phyloP scores from a whole-genome alignment of 2,888 invertebrate species.

The Saturnia pavonia region DNA sequence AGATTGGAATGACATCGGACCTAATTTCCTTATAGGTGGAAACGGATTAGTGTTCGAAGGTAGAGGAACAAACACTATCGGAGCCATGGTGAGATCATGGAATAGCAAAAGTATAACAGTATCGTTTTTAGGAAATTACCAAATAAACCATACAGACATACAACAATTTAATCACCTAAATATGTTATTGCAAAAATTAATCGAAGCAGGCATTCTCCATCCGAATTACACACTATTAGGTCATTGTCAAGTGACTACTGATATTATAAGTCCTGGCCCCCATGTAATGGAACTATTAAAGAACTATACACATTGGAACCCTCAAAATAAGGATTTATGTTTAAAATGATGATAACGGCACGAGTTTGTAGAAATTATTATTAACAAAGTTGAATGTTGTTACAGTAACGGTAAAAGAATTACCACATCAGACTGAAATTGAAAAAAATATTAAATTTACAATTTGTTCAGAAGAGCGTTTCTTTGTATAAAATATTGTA shows the following conservation, averaged over 20 bases:
- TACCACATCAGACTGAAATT: background rate
- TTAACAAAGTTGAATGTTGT: background rate
- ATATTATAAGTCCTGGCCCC: slow-evolving; percentile 51
- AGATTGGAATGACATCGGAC: slow-evolving; percentile 58
- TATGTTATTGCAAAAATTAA: slow-evolving; percentile 49
- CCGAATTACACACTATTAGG: slow-evolving; percentile 53
- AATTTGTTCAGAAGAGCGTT: no score
- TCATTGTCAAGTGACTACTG: slow-evolving; percentile 56
- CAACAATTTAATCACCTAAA: slow-evolving; percentile 56
- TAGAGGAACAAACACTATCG: slow-evolving; percentile 60
- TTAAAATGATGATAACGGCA: slow-evolving; percentile 19
- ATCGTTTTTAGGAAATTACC: slow-evolving; percentile 69
- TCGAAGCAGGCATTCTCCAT: slow-evolving; percentile 44
- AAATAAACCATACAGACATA: slow-evolving; percentile 35
- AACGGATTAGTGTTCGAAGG: slow-evolving; percentile 68
- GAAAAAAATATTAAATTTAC: no score
- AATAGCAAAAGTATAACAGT: slow-evolving; percentile 55
- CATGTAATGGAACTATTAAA: slow-evolving; percentile 46
- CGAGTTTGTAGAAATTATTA: background rate
- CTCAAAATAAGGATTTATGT: slow-evolving; percentile 42
- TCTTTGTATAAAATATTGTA: no score
- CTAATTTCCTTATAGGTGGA: slow-evolving; percentile 66
- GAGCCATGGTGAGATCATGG: slow-evolving; percentile 55
- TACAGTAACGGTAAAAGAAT: background rate
- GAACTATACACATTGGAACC: slow-evolving; percentile 55